Conservation (phyloP, 2,797 vertebrate species). For the Aplochiton taeniatus region DNA sequence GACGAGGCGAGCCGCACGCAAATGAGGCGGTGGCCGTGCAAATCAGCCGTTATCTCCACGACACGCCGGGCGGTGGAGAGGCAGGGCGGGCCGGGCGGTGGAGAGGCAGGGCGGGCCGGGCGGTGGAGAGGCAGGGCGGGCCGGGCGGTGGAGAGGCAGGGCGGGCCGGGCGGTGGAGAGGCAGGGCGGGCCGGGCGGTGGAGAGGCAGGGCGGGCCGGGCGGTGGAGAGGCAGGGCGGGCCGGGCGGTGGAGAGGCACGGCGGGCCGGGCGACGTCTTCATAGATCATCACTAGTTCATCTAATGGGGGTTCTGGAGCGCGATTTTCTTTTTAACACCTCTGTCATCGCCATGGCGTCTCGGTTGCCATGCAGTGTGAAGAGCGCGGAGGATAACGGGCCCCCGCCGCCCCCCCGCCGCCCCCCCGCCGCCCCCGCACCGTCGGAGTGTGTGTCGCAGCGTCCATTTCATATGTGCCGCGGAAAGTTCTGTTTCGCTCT, state of each 20-base stretch:
- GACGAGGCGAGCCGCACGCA: not conserved
- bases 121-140: no score
- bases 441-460: no score
- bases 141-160: no score
- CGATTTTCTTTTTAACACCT: slow-evolving; percentile 56
- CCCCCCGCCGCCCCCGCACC: no score
- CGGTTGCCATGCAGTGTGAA: slow-evolving; percentile 52
- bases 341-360: slow-evolving; percentile 65
- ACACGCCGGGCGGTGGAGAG: slow-evolving; percentile 11
- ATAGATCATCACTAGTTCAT: slow-evolving; percentile 8
- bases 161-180: no score
- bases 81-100: not conserved
- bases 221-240: no score
- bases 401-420: no score
- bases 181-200: not conserved
- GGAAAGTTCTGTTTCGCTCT: no score
- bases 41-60: slow-evolving; percentile 3
- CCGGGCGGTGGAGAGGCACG: no score
- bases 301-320: slow-evolving; percentile 48
- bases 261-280: no score
- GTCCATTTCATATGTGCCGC: no score
- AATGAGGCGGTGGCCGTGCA: slow-evolving; percentile 12
- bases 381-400: not conserved
- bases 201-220: not conserved
- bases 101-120: no score